Conservation (phyloP, 2,113 vertebrate genomes). For the Solenodon paradoxus region DNA sequence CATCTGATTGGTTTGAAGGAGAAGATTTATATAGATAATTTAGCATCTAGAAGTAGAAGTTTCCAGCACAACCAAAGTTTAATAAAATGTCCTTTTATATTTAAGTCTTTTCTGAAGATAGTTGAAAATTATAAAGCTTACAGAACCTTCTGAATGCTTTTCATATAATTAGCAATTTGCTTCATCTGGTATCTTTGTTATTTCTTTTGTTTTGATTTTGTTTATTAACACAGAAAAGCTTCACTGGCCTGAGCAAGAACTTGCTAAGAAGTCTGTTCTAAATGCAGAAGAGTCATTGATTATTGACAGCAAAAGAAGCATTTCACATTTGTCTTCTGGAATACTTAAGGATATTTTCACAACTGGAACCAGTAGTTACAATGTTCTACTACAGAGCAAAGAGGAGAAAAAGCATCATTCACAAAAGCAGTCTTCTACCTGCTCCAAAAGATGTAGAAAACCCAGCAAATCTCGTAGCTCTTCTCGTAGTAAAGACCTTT, state of each 20-base stretch:
- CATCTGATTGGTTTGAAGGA: background rate
- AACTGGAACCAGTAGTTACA: constrained; percentile 89
- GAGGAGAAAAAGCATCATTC: constrained; percentile 82
- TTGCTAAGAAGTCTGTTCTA: constrained; percentile 89
- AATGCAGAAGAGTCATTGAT: constrained; percentile 80
- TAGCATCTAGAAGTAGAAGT: background rate
- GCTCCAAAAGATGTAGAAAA: constrained; percentile 76
- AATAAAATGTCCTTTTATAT: background rate
- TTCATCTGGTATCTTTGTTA: constrained; percentile 64
- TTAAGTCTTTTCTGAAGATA: constrained; percentile 26
- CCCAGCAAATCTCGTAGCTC: constrained; percentile 41
- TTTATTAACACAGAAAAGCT: constrained; percentile 87
- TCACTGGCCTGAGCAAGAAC: constrained; percentile 91
- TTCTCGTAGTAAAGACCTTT: constrained; percentile 62
- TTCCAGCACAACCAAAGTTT: background rate
- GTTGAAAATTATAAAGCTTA: background rate
- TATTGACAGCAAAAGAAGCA: constrained; percentile 80
- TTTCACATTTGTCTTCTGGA: constrained; percentile 81
- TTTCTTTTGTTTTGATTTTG: constrained; percentile 59
- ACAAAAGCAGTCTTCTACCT: constrained; percentile 71
- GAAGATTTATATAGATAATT: background rate
- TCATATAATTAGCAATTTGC: background rate
- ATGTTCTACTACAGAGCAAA: constrained; percentile 88
- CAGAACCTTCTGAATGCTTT: constrained; percentile 14
- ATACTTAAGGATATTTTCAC: constrained; percentile 90